Evolutionary conservation across 92 coral and sea anemone species (phyloP).

Genomic region (Bergia sp.): DNA sequence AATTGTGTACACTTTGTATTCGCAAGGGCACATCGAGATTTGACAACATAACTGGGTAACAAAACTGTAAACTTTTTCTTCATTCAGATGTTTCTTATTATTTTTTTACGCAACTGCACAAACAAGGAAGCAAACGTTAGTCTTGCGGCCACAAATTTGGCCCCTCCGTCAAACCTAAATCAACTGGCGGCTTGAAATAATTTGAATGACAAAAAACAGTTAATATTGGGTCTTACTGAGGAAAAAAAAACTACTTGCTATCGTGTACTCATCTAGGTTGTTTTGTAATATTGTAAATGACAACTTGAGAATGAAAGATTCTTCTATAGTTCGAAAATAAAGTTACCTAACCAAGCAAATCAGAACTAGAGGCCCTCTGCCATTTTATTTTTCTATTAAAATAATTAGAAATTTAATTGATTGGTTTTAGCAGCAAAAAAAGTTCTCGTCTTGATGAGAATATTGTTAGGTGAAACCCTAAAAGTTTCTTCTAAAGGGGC

Average conservation of each 20-base stretch:
- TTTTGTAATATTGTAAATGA: background rate
- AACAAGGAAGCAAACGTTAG: background rate
- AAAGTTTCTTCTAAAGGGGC: background rate
- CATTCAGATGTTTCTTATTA: background rate
- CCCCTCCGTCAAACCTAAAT: background rate
- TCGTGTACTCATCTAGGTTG: background rate
- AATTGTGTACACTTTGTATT: constrained; percentile 30
- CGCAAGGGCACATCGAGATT: background rate
- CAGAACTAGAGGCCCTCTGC: background rate
- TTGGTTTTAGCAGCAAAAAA: constrained; percentile 12
- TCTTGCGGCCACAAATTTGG: constrained; percentile 11
- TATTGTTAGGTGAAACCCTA: background rate
- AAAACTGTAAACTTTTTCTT: constrained; percentile 3
- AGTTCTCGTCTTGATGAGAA: background rate
- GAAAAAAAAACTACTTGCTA: background rate
- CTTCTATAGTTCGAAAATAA: no score
- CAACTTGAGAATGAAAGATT: no score
- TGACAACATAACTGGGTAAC: background rate
- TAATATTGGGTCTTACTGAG: background rate
- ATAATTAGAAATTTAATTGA: constrained; percentile 10
- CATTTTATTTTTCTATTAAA: background rate
- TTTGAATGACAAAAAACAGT: background rate
- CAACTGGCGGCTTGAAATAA: background rate
- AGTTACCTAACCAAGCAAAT: background rate
- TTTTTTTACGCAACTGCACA: background rate